Evolutionary conservation across 2,888 invertebrate genomes (phyloP), one percentile per base, ranked within the genome.

Genomic region (Dione juno): DNA sequence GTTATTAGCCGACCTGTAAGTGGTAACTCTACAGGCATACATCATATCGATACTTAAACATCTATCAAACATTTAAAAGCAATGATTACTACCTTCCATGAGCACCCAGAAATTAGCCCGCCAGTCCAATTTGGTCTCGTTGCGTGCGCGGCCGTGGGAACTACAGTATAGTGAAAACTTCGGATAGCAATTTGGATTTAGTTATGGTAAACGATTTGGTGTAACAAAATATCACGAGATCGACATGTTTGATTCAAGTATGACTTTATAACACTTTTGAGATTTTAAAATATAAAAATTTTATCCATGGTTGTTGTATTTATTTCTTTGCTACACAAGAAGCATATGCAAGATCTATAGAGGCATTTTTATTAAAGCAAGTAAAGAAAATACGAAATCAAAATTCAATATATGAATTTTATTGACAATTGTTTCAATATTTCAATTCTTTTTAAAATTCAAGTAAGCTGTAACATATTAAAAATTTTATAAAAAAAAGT

Each of bases 61-160:
- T 64, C 21, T 48, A 64, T 50, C 50, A 64, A 64, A 50, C 19
- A 64, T 64, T 52, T 64, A 40, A 64, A 45, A 52, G 71, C 71
- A 71, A 67, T 72, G 64, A 70, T 70, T 58, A 59, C 37, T 67
- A 70, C 45, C 53, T 63, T 48, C 58, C 67, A 61, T 61, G 84
- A 83, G 77, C 74, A 72, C 66, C 61, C 70, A 69, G 67, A 73
- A 64, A 77, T 77, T 76, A 73, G 76, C 74, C 53, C 70, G 74
- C 73, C 66, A 69, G 69, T 73, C 72, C 76, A 78, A 78, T 78
- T 76, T 77, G 67, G 66, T 57, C 68, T 52, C 61, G 77, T 89
- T 88, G 90, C 90, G 90, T 90, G 91, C 82, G 82, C 81, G 82
- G 82, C 83, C 91, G 91, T 90, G 91, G 89, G 91, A 90, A 90